These are phyloP conservation scores for Eupithecia tripunctaria DNA, from an alignment of 2,888 invertebrate species.

Conservation along the genomic window DNA sequence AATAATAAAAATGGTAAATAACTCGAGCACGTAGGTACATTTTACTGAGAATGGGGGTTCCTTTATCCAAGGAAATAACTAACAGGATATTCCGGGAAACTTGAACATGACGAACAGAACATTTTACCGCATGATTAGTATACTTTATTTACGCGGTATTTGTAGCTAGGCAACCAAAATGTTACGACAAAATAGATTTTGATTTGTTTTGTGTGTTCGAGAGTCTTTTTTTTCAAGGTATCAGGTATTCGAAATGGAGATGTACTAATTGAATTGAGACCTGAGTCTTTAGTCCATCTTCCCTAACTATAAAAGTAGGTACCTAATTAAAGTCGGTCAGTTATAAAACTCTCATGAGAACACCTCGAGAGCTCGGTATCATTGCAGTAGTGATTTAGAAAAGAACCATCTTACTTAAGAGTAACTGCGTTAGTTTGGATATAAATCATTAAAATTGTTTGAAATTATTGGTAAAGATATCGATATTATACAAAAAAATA, in stretches of 20 bases:
- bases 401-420: too few species aligned
- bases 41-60: neutral
- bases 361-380: too few species aligned
- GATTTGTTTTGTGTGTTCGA: too few species aligned
- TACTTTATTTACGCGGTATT: constrained; percentile 19
- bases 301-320: too few species aligned
- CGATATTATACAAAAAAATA: neutral
- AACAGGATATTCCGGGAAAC: neutral
- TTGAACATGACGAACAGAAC: neutral
- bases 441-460: too few species aligned
- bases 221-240: neutral
- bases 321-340: too few species aligned
- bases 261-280: too few species aligned
- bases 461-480: too few species aligned
- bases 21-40: constrained; percentile 2
- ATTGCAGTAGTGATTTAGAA: too few species aligned
- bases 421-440: too few species aligned
- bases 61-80: neutral
- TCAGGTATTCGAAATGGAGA: constrained; percentile 23
- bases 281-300: neutral
- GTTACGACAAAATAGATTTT: too few species aligned
- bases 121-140: constrained; percentile 38
- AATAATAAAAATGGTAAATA: constrained; percentile 30
- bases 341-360: too few species aligned
- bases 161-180: neutral